phyloP scores from a whole-genome alignment of 2,797 vertebrate species.

The Loris lydekkerianus region DNA sequence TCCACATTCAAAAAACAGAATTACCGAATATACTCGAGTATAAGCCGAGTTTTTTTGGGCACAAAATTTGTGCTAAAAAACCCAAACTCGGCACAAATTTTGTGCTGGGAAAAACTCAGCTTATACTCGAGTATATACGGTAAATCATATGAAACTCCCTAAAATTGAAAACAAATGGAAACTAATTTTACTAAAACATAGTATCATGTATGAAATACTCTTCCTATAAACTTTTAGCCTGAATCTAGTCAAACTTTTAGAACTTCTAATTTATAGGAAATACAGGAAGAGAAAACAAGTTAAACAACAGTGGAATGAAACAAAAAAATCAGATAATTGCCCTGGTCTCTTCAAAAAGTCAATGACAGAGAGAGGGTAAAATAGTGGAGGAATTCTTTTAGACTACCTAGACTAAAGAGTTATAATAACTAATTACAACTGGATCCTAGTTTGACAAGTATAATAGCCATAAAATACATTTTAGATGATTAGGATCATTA shows the following conservation, averaged over 20 bases:
- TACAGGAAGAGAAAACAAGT: background rate
- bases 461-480: background rate
- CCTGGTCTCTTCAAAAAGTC: constrained; percentile 27
- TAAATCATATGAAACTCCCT: constrained; percentile 20
- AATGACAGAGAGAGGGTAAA: background rate
- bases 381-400: background rate
- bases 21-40: background rate
- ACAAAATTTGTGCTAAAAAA: no score
- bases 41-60: no score
- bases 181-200: background rate
- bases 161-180: constrained; percentile 26
- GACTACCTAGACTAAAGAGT: background rate
- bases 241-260: background rate
- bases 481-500: constrained; percentile 13
- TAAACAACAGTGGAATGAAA: background rate
- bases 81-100: no score
- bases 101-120: no score
- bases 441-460: background rate
- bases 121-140: no score
- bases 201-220: background rate
- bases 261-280: background rate
- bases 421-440: background rate
- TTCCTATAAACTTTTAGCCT: background rate
- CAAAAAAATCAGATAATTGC: background rate
- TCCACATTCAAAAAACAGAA: constrained; percentile 33